phyloP scores from a whole-genome alignment of 2,888 invertebrate species.

The Dendrolimus pini region DNA sequence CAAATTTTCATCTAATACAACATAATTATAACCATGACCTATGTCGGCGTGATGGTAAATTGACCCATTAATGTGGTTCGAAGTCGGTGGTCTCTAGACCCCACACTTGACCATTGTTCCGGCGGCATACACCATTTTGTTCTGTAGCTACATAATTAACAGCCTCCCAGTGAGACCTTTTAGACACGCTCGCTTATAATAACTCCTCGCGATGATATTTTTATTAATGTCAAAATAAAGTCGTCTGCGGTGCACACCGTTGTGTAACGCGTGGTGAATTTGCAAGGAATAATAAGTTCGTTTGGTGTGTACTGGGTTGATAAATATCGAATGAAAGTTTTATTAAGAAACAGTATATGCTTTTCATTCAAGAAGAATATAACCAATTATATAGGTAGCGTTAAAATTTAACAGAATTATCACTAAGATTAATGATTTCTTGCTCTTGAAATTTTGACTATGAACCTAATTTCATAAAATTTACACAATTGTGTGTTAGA shows the following conservation, averaged over 20 bases:
- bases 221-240: constrained; percentile 75
- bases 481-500: too few relatives aligned
- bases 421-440: too few relatives aligned
- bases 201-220: constrained; percentile 72
- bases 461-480: too few relatives aligned
- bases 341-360: too few relatives aligned
- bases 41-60: constrained; percentile 40
- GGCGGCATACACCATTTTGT: constrained; percentile 57
- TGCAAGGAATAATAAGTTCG: background rate
- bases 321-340: too few relatives aligned
- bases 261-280: constrained; percentile 19
- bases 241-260: constrained; percentile 46
- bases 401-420: too few relatives aligned
- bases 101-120: constrained; percentile 68
- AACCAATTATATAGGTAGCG: too few relatives aligned
- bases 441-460: too few relatives aligned
- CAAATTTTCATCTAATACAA: constrained; percentile 12
- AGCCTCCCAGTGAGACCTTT: constrained; percentile 70
- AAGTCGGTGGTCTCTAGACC: constrained; percentile 58
- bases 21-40: constrained; percentile 29
- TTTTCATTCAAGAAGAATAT: too few relatives aligned
- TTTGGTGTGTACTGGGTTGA: too few relatives aligned
- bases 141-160: constrained; percentile 72
- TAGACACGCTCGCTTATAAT: constrained; percentile 74
- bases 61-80: constrained; percentile 35